A percentile compares a stretch with the other conserved stretches of the same genome.
phyloP scores from a whole-genome alignment of 2,888 invertebrate species.

The Noctua pronuba region DNA sequence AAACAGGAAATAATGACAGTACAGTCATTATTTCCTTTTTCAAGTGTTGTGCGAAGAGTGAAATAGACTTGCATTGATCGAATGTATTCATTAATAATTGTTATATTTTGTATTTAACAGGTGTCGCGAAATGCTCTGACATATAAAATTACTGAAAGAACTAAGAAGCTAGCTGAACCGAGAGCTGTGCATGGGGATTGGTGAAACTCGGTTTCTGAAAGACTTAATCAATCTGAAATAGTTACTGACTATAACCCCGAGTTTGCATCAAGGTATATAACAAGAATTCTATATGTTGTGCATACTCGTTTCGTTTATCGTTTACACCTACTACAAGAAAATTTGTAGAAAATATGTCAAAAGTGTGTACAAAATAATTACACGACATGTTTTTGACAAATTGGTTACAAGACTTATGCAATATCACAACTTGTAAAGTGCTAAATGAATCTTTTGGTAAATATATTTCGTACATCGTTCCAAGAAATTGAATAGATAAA shows the following conservation, averaged over 20 bases:
- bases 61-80: background rate
- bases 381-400: background rate
- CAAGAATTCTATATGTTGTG: background rate
- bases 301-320: background rate
- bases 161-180: conserved; percentile 82
- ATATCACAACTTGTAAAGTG: background rate
- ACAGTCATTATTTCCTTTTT: background rate
- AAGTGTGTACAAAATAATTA: background rate
- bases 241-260: background rate
- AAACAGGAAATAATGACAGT: no score
- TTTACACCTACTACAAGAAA: conserved; percentile 4
- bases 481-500: background rate
- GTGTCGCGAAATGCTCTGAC: conserved; percentile 82
- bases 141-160: conserved; percentile 82
- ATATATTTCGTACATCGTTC: background rate
- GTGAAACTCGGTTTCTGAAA: background rate
- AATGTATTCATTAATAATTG: background rate
- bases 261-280: background rate
- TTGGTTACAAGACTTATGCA: background rate
- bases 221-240: background rate
- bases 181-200: conserved; percentile 71
- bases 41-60: background rate
- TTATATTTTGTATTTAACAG: conserved; percentile 69
- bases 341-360: conserved; percentile 3
- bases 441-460: background rate